Base-by-base conservation (phyloP, 1,140 invertebrate species). In the Drosophila sp. region DNA sequence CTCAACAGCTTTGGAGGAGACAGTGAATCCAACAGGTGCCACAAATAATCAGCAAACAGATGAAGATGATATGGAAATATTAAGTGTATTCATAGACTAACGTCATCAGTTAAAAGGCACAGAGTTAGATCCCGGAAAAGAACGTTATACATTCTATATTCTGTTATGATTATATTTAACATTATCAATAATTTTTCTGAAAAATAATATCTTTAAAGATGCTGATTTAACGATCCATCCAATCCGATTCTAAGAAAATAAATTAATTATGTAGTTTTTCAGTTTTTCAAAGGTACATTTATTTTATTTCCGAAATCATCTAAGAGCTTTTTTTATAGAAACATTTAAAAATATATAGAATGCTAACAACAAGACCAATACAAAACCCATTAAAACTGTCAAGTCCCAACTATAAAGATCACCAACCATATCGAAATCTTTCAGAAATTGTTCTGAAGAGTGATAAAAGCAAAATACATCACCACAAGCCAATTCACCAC, bases 401-500 rank as follows among this genome's bases (percentile, higher is more conserved):
- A 92, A 1, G 54, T 92, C 91, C 57, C 57, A 68, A 93, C 93
- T 66, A 6, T 91, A 66, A 62, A 62, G 58, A 56, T 92, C 90
- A 10, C 83, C 91, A 1, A 17, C 5, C 50, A 94, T 90, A 2
- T 92, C 92, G 54, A 94, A 89, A 71, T 93, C 91, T 32, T 93
- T 83, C 2, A 94, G 80, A 77, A 93, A 93, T 27, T 92, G 82
- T 1, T 71, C 76, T 5, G 93, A 92, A 17, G 91, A 79, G 57
- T 83, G 93, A 60, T 93, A 94, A 61, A 92, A 89, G 35, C 94
- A 94, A 64, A 91, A 93, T 0, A 70, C 66, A 63, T 81, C 68
- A 7, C 93, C 72, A 74, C 95, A 96, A 0, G 93, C 81, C 33
- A 96, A 80, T 33, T 92, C 92, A 4, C 85, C 78, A 47, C 96